Evolutionary conservation across 2,888 invertebrate species (phyloP).

Genomic region (Polydrusus cervinus): DNA sequence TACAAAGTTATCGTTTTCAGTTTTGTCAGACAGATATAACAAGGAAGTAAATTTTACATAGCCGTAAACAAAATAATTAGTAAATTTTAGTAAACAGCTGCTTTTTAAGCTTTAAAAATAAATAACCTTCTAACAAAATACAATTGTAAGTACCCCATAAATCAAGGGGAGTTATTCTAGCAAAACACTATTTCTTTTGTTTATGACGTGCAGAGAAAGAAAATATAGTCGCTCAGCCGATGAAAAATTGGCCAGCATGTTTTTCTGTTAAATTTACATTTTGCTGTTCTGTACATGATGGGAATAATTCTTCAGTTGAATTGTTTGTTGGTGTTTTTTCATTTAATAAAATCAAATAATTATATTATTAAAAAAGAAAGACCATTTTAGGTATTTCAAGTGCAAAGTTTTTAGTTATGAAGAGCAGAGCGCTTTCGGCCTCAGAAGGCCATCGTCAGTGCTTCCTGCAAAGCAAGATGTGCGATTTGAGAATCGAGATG

Average conservation of each 20-base stretch:
- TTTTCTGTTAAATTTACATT: slow-evolving; percentile 1
- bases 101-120: neutral
- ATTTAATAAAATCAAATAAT: no score
- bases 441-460: no score
- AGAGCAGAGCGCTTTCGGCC: no score
- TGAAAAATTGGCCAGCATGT: slow-evolving; percentile 6
- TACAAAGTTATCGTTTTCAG: no score
- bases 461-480: no score
- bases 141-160: slow-evolving; percentile 6
- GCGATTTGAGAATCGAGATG: no score
- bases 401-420: no score
- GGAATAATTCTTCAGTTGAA: neutral
- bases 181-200: neutral
- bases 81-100: neutral
- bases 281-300: neutral
- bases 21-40: no score
- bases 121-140: slow-evolving; percentile 7
- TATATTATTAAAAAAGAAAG: no score
- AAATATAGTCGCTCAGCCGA: slow-evolving; percentile 2
- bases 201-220: slow-evolving; percentile 7
- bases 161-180: neutral
- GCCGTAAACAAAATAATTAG: no score
- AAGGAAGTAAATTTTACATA: no score
- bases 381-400: no score
- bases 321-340: neutral